These are phyloP conservation scores for Lemur catta DNA, from an alignment of 2,797 vertebrate species.

Conservation along the genomic window DNA sequence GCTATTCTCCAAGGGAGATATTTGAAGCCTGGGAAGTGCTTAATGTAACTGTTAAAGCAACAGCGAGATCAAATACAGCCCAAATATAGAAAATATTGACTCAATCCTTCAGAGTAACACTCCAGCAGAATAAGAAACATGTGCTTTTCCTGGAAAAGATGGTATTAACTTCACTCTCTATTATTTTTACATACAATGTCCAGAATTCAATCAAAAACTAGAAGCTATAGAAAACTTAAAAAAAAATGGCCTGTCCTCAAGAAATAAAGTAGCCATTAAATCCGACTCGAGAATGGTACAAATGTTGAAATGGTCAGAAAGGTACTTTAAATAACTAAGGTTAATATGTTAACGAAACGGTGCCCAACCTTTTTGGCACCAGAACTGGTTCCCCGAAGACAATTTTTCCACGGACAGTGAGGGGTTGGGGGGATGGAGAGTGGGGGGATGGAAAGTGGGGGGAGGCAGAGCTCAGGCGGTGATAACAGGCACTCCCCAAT, in stretches of 20 bases:
- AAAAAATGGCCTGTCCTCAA: background rate
- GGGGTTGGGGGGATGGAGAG: no score
- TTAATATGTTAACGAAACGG: background rate
- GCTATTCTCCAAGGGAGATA: background rate
- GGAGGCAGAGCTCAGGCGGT: no score
- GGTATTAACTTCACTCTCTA: background rate
- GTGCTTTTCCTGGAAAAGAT: background rate
- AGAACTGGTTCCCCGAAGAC: no score
- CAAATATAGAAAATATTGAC: background rate
- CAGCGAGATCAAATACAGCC: background rate
- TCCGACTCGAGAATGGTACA: background rate
- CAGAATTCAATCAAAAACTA: background rate
- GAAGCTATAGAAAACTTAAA: background rate
- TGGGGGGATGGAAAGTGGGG: fast-evolving
- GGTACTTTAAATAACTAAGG: background rate
- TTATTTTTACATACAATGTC: background rate
- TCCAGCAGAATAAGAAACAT: background rate
- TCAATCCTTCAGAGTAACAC: background rate
- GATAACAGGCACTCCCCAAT: no score
- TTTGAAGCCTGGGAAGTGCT: background rate
- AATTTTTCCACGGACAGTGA: no score
- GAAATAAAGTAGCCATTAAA: background rate
- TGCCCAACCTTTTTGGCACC: no score
- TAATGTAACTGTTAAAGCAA: background rate
- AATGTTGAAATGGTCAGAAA: background rate